These are phyloP conservation scores for Drosophila neocordata DNA, from an alignment of 1,140 invertebrate species.

Conservation along the genomic window DNA sequence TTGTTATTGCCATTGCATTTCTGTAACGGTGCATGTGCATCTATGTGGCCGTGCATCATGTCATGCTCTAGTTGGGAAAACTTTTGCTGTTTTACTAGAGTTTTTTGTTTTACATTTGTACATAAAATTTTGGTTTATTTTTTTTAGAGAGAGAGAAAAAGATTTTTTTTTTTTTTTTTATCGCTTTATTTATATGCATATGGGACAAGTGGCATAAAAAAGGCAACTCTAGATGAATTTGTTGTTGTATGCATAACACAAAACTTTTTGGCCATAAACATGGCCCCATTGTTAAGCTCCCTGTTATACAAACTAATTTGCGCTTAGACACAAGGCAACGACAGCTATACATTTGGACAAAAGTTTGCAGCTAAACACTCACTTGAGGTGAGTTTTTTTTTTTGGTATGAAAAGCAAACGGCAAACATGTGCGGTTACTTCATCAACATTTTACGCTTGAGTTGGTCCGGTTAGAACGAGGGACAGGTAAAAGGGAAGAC, in stretches of 20 bases:
- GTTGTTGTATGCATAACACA: conserved; percentile 61
- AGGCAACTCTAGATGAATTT: conserved; percentile 56
- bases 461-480: conserved; percentile 48
- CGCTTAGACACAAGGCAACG: conserved; percentile 44
- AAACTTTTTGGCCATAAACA: conserved; percentile 53
- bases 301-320: conserved; percentile 71
- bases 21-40: conserved; percentile 55
- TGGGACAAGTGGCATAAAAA: conserved; percentile 57
- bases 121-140: conserved; percentile 14
- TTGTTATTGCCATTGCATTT: conserved; percentile 27
- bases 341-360: conserved; percentile 28
- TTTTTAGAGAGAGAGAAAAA: conserved; percentile 7
- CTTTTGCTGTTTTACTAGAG: conserved; percentile 45
- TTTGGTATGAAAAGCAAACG: conserved; percentile 28
- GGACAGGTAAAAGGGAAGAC: conserved; percentile 25
- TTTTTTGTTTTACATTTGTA: conserved; percentile 18
- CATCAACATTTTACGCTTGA: conserved; percentile 78
- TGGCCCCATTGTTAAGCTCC: conserved; percentile 36
- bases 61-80: conserved; percentile 76
- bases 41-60: conserved; percentile 69
- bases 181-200: conserved; percentile 71
- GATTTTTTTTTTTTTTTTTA: conserved; percentile 54
- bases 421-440: conserved; percentile 72
- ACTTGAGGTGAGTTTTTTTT: conserved; percentile 45
- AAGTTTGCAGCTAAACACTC: conserved; percentile 68